These are phyloP conservation scores for Orbicella faveolata DNA, from an alignment of 64 coral and sea anemone genomes.

Conservation along the genomic window DNA sequence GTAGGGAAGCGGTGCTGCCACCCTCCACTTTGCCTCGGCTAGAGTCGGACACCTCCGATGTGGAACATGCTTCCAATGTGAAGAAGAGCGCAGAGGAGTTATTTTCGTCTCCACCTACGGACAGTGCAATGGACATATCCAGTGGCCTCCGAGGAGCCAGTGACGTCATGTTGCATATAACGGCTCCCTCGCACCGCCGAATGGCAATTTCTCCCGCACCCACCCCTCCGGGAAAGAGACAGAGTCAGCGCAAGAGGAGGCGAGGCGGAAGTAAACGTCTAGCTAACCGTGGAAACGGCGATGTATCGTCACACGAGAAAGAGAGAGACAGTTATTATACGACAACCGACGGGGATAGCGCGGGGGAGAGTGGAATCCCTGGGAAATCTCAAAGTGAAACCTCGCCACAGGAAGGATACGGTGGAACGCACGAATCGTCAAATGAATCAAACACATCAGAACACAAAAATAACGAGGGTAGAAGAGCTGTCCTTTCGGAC, in stretches of 20 bases:
- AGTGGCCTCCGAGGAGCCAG: constrained; percentile 71
- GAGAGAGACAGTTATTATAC: constrained; percentile 53
- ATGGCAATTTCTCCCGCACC: constrained; percentile 84
- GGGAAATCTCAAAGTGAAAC: not conserved
- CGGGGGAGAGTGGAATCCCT: constrained; percentile 5
- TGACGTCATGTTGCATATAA: constrained; percentile 78
- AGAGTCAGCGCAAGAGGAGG: constrained; percentile 57
- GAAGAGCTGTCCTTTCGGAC: not conserved
- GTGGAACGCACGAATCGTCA: not conserved
- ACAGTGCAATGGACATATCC: constrained; percentile 53
- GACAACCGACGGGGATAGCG: constrained; percentile 51
- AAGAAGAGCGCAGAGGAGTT: constrained; percentile 18
- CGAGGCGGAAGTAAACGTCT: constrained; percentile 37
- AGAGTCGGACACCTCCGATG: constrained; percentile 26
- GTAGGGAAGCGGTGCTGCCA: constrained; percentile 39
- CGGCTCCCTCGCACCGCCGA: constrained; percentile 59
- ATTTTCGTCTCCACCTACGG: constrained; percentile 17
- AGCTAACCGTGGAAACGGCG: constrained; percentile 19
- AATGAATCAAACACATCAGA: constrained; percentile 26
- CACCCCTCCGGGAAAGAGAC: constrained; percentile 55
- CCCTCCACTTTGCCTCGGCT: not conserved
- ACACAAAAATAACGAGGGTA: not conserved
- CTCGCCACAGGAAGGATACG: not conserved
- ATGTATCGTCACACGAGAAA: constrained; percentile 40
- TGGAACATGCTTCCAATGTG: not conserved